A percentile compares a stretch with the other conserved stretches of the same genome.
Conservation (phyloP, 2,113 vertebrate genomes). For the Dinomys branickii region DNA sequence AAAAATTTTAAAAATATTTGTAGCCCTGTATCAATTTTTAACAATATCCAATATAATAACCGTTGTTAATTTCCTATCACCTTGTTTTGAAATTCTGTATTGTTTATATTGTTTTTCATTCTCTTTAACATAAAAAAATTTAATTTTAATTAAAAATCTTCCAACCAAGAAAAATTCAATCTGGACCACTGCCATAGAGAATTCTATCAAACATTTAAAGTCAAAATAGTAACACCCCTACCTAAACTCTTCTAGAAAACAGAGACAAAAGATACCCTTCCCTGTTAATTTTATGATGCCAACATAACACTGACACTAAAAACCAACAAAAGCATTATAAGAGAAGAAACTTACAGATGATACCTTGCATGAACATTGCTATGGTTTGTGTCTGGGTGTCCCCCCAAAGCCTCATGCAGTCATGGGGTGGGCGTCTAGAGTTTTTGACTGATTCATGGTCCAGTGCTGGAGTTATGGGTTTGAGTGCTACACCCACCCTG, state of each 20-base stretch:
- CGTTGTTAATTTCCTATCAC: too few relatives aligned
- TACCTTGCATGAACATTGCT: neutral
- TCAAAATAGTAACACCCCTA: neutral
- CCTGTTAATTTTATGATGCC: neutral
- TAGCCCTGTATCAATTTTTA: neutral
- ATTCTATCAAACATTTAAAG: neutral
- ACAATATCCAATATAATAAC: too few relatives aligned
- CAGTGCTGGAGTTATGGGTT: too few relatives aligned
- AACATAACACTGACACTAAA: neutral
- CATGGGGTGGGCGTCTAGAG: too few relatives aligned
- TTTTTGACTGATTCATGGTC: too few relatives aligned
- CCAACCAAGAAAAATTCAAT: constrained; percentile 7
- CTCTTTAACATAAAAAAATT: too few relatives aligned
- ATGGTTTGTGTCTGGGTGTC: too few relatives aligned
- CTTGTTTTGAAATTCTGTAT: too few relatives aligned
- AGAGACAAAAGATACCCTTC: neutral
- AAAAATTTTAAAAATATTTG: neutral
- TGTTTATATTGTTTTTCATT: too few relatives aligned
- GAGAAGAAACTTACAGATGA: neutral
- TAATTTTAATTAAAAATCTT: constrained; percentile 13
- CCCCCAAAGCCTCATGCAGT: too few relatives aligned
- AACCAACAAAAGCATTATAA: neutral
- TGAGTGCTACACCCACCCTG: too few relatives aligned
- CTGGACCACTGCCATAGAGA: neutral
- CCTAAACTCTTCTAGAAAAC: neutral